These are phyloP conservation scores for Sebastes schlegelii DNA, from an alignment of 2,113 vertebrate genomes.

Conservation along the genomic window DNA sequence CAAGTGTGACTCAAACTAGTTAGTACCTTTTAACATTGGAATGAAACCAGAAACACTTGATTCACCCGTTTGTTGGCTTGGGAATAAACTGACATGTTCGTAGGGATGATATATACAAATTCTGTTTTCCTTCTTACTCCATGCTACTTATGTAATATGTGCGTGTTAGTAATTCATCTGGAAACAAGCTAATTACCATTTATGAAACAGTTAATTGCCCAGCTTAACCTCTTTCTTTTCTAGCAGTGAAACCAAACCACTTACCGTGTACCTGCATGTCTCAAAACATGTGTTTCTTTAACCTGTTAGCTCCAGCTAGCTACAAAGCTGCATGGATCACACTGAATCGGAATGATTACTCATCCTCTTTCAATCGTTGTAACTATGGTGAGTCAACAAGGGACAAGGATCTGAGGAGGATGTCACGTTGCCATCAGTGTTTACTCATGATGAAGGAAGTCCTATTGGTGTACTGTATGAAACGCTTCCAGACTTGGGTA, in stretches of 20 bases:
- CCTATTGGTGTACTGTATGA: constrained; percentile 3
- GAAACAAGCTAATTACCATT: background rate
- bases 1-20: constrained; percentile 22
- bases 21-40: constrained; percentile 24
- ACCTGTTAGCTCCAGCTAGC: constrained; percentile 37
- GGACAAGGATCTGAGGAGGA: constrained; percentile 61
- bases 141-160: background rate
- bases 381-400: constrained; percentile 70
- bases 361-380: constrained; percentile 52
- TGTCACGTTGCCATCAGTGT: constrained; percentile 48
- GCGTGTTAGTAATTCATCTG: background rate
- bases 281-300: constrained; percentile 29
- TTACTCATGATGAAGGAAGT: constrained; percentile 24
- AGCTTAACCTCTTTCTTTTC: background rate
- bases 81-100: constrained; percentile 19
- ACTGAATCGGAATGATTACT: constrained; percentile 54
- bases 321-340: constrained; percentile 24
- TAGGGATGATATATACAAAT: background rate
- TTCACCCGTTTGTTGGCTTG: constrained; percentile 37
- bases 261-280: background rate
- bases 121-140: background rate
- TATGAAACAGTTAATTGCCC: background rate
- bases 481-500: background rate
- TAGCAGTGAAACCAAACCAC: constrained; percentile 5
- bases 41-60: constrained; percentile 54